phyloP scores from a whole-genome alignment of 23 tunicate species.

The Oikopleura albicans region DNA sequence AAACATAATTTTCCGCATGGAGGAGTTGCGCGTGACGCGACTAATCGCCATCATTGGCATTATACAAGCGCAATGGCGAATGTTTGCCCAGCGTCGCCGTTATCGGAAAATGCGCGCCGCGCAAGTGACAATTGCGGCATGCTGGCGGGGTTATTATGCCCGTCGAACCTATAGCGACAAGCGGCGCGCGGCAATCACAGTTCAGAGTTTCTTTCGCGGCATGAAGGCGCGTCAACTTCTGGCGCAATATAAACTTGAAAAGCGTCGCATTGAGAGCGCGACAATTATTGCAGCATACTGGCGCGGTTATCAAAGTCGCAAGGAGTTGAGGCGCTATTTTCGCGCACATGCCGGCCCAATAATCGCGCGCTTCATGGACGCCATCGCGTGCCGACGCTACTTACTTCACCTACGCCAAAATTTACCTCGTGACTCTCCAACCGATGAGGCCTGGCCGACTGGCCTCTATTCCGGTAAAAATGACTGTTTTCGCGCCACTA shows the following conservation, averaged over 20 bases:
- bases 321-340: slow-evolving; percentile 51
- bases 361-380: slow-evolving; percentile 56
- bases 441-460: not conserved
- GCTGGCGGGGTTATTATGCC: not conserved
- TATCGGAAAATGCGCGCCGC: not conserved
- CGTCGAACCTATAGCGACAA: too few species aligned
- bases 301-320: slow-evolving; percentile 39
- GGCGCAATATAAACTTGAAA: slow-evolving; percentile 41
- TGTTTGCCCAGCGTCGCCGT: not conserved
- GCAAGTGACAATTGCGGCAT: not conserved
- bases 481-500: not conserved
- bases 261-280: slow-evolving; percentile 36
- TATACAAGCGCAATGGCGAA: slow-evolving; percentile 5
- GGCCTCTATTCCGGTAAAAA: not conserved
- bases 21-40: not conserved
- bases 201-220: slow-evolving; percentile 5
- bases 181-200: not conserved
- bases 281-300: slow-evolving; percentile 65
- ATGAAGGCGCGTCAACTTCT: slow-evolving; percentile 42
- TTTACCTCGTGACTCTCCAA: not conserved
- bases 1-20: slow-evolving; percentile 25
- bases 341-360: slow-evolving; percentile 72
- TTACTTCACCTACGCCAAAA: not conserved
- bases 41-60: not conserved
- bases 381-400: not conserved